phyloP scores from a whole-genome alignment of 2,797 vertebrate genomes.

The Pangasius krempfi region DNA sequence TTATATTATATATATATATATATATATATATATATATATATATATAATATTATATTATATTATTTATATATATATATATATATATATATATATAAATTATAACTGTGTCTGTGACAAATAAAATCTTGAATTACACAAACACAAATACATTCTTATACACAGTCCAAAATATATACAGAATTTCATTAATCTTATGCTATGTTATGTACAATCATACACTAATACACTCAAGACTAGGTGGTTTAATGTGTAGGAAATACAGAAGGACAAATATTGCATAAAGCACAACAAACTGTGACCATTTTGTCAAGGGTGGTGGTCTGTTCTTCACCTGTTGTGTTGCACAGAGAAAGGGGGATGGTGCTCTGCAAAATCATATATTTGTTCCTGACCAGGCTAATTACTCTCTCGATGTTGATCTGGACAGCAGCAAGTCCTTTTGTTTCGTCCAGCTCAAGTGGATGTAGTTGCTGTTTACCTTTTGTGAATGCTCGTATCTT shows the following conservation, averaged over 20 bases:
- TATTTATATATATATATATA: too few relatives aligned
- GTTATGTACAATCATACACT: not conserved
- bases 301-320: not conserved
- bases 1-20: too few relatives aligned
- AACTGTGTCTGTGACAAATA: too few relatives aligned
- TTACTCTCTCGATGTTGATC: not conserved
- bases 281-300: not conserved
- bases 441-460: not conserved
- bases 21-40: too few relatives aligned
- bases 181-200: not conserved
- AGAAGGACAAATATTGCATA: slow-evolving; percentile 4
- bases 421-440: not conserved
- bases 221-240: not conserved
- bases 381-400: slow-evolving; percentile 1
- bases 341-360: not conserved
- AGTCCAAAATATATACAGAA: not conserved
- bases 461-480: not conserved
- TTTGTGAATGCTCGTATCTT: not conserved
- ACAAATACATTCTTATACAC: not conserved
- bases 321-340: not conserved
- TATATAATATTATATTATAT: too few relatives aligned
- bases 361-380: not conserved
- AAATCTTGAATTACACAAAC: too few relatives aligned
- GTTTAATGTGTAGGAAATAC: not conserved
- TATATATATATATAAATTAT: too few relatives aligned